Evolutionary conservation across 2,888 invertebrate genomes (phyloP).

Genomic region (Rapana venosa): DNA sequence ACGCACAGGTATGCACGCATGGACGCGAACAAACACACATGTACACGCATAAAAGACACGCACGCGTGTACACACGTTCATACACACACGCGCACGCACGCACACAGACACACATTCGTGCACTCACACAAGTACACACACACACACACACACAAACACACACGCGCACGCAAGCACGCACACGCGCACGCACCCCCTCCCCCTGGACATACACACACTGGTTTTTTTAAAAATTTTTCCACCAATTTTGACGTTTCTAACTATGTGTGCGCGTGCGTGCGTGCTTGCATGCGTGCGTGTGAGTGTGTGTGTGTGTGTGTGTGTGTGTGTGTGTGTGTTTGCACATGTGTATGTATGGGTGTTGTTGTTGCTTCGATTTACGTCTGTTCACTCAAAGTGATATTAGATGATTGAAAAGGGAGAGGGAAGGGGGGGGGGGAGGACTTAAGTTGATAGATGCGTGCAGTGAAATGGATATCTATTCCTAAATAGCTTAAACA

Average conservation of each 20-base stretch:
- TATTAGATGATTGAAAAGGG: no score
- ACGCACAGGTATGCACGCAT: background rate
- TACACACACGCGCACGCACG: background rate
- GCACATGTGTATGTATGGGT: background rate
- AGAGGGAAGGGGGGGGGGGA: no score
- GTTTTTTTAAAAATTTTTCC: background rate
- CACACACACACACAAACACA: background rate
- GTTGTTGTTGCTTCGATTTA: no score
- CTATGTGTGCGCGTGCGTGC: no score
- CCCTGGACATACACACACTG: background rate
- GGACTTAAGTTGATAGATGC: no score
- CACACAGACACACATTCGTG: background rate
- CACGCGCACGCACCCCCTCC: background rate
- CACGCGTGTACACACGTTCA: background rate
- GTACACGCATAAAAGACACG: background rate
- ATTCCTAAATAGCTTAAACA: no score
- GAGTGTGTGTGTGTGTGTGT: background rate
- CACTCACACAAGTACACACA: background rate
- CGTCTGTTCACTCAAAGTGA: no score
- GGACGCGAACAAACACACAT: background rate
- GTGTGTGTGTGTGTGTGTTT: constrained; percentile 7
- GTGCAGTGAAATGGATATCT: no score
- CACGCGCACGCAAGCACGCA: background rate
- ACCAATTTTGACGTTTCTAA: no score
- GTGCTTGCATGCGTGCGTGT: background rate